A percentile compares a stretch with the other conserved stretches of the same genome.
phyloP scores from a whole-genome alignment of 2,888 invertebrate genomes.

The Oscheius sp. region DNA sequence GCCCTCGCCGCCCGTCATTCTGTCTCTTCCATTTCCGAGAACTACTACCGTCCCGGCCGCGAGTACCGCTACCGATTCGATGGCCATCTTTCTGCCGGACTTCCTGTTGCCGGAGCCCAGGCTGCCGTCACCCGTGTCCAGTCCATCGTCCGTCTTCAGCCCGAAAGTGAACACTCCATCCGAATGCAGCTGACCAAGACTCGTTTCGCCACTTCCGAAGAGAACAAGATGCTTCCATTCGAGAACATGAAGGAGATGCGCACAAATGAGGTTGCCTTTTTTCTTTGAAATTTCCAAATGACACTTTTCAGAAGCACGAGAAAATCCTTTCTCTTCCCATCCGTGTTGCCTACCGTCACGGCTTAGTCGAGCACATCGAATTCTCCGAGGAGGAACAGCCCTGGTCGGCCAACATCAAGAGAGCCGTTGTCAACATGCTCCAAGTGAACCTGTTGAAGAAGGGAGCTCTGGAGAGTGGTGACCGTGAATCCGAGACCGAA shows the following conservation, averaged over 20 bases:
- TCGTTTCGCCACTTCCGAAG: slow-evolving; percentile 52
- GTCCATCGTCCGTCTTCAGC: slow-evolving; percentile 56
- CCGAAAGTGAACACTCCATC: slow-evolving; percentile 46
- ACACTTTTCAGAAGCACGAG: slow-evolving; percentile 39
- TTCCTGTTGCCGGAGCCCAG: slow-evolving; percentile 60
- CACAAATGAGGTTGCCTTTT: slow-evolving; percentile 10
- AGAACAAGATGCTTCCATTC: slow-evolving; percentile 42
- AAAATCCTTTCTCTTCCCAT: slow-evolving; percentile 48
- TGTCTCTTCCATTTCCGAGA: slow-evolving; percentile 12
- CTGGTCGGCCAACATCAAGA: slow-evolving; percentile 56
- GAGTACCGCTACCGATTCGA: slow-evolving; percentile 57
- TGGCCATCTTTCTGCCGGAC: slow-evolving; percentile 60
- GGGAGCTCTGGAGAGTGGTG: slow-evolving; percentile 32
- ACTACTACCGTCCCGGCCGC: slow-evolving; percentile 46
- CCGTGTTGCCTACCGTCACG: slow-evolving; percentile 51
- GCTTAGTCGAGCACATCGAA: slow-evolving; percentile 49
- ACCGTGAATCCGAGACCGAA: slow-evolving; percentile 35
- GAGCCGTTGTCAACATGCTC: slow-evolving; percentile 68
- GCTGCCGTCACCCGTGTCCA: slow-evolving; percentile 61
- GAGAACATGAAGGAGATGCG: slow-evolving; percentile 26
- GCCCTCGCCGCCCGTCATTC: slow-evolving; percentile 25
- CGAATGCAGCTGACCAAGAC: slow-evolving; percentile 51
- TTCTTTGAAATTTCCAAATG: not conserved
- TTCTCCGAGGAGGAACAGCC: slow-evolving; percentile 24
- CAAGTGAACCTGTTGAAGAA: slow-evolving; percentile 58